A percentile compares a stretch with the other conserved stretches of the same genome.
phyloP scores from a whole-genome alignment of 2,888 invertebrate genomes.

The Bunonema sp. region DNA sequence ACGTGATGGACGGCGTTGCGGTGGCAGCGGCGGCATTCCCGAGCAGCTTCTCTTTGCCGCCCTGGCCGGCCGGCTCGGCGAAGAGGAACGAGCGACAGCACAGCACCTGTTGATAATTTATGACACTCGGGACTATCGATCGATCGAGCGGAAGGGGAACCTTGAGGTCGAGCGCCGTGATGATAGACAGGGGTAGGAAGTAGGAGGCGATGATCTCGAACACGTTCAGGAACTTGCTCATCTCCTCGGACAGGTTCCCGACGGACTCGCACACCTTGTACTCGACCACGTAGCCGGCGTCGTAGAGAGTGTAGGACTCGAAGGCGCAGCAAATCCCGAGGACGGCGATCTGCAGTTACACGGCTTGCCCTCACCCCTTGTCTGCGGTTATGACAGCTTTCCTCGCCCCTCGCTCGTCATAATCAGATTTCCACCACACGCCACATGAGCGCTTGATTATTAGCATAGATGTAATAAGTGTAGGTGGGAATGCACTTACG shows the following conservation, averaged over 20 bases:
- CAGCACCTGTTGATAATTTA: conserved; percentile 1
- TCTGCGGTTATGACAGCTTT: too few relatives aligned
- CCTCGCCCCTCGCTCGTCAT: too few relatives aligned
- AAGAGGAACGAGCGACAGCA: conserved; percentile 18
- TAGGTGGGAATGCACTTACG: conserved; percentile 16
- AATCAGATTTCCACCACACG: too few relatives aligned
- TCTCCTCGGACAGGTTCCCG: conserved; percentile 12
- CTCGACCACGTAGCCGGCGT: conserved; percentile 10
- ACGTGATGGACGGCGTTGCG: conserved; percentile 1
- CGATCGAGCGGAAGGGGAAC: conserved; percentile 7
- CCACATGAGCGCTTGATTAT: too few relatives aligned
- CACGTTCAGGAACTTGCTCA: conserved; percentile 22
- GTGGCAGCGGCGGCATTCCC: conserved; percentile 1
- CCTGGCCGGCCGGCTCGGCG: too few relatives aligned
- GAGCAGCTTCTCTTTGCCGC: too few relatives aligned
- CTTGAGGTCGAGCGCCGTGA: conserved; percentile 28
- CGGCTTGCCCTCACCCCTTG: not conserved
- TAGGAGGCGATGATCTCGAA: conserved; percentile 31
- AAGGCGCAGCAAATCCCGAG: conserved; percentile 20
- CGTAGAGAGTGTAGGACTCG: conserved; percentile 30
- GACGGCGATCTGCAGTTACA: conserved; percentile 15
- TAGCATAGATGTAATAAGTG: too few relatives aligned
- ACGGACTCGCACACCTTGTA: too few relatives aligned
- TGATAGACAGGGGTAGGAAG: conserved; percentile 28
- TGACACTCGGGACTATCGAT: not conserved